Conservation (phyloP, 2,113 vertebrate genomes). For the Scomber scombrus region DNA sequence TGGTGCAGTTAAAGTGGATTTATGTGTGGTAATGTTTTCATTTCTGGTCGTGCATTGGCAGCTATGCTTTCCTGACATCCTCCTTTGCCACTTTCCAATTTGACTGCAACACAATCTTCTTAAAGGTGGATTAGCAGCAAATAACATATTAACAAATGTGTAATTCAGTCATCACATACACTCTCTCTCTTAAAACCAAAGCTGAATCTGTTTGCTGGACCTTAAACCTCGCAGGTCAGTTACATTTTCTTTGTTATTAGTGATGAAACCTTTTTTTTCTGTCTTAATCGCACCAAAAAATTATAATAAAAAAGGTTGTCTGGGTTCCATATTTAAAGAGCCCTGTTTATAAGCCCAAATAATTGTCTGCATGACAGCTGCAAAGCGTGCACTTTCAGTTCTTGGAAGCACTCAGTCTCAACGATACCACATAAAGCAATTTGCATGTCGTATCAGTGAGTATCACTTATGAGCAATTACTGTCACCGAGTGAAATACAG, state of each 20-base stretch:
- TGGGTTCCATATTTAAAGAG: slow-evolving; percentile 37
- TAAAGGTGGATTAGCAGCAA: neutral
- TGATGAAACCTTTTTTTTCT: neutral
- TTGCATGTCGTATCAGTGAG: slow-evolving; percentile 58
- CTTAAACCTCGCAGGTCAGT: neutral
- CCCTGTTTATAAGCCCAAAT: slow-evolving; percentile 23
- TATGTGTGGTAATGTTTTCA: neutral
- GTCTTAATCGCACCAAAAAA: slow-evolving; percentile 36
- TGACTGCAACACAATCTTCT: neutral
- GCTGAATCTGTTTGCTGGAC: neutral
- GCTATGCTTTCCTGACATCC: neutral
- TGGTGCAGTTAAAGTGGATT: neutral
- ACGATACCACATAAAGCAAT: slow-evolving; percentile 50
- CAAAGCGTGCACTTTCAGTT: slow-evolving; percentile 47
- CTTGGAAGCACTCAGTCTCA: slow-evolving; percentile 54
- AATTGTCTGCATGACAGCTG: slow-evolving; percentile 15
- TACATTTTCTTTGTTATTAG: neutral
- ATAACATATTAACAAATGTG: neutral
- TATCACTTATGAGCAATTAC: slow-evolving; percentile 73
- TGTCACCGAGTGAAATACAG: slow-evolving; percentile 56
- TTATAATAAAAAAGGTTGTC: neutral
- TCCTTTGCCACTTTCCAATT: neutral
- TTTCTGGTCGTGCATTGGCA: neutral
- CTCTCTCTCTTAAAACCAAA: neutral
- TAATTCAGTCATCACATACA: neutral